Conservation (phyloP, 2,113 vertebrate genomes). For the Cromileptes altivelis region DNA sequence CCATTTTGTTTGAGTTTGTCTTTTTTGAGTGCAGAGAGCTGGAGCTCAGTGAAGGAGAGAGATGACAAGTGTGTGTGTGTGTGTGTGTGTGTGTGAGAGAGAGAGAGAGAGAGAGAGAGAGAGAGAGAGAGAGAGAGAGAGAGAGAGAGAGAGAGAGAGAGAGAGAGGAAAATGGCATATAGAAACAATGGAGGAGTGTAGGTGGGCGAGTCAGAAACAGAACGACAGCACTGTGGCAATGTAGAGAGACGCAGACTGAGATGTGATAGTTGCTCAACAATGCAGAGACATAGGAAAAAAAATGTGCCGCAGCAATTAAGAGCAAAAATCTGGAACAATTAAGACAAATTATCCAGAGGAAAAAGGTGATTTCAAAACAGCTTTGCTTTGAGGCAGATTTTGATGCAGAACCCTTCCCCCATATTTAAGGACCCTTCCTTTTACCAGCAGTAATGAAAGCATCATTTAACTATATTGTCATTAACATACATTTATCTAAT, state of each 20-base stretch:
- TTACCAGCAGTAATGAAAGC: background rate
- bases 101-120: too few relatives aligned
- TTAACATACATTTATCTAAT: background rate
- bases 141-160: too few relatives aligned
- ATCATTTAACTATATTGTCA: background rate
- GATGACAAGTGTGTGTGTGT: background rate
- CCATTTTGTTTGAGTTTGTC: background rate
- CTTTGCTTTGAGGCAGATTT: constrained; percentile 5
- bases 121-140: background rate
- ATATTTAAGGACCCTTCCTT: background rate
- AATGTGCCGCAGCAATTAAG: background rate
- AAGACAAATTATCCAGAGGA: background rate
- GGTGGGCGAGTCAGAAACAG: constrained; percentile 4
- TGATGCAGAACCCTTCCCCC: background rate
- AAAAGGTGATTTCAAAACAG: background rate
- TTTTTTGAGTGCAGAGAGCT: background rate
- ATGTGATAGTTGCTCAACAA: background rate
- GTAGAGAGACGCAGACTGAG: background rate
- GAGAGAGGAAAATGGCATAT: background rate
- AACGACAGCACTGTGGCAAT: constrained; percentile 9
- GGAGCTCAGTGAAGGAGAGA: background rate
- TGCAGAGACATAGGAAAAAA: background rate
- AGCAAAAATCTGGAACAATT: background rate
- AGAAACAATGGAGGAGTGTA: constrained; percentile 9
- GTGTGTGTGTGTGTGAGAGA: too few relatives aligned